Conservation (phyloP, 2,113 vertebrate species). For the Anthoscopus minutus region DNA sequence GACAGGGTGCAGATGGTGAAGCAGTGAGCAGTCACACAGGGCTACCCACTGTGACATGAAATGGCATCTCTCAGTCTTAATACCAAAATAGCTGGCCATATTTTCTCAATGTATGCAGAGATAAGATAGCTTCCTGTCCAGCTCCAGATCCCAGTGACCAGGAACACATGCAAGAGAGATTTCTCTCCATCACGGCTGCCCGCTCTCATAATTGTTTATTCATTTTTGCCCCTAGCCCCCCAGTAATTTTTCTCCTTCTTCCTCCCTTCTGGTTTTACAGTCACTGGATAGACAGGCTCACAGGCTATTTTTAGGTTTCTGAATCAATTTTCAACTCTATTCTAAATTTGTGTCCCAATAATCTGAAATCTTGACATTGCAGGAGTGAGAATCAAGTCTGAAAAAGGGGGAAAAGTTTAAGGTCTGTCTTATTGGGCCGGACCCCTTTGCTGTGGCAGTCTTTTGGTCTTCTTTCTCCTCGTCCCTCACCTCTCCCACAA, state of each 20-base stretch:
- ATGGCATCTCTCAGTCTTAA: neutral
- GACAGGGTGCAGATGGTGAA: neutral
- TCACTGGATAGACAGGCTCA: neutral
- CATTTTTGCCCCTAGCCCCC: neutral
- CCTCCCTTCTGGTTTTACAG: neutral
- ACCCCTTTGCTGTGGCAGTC: neutral
- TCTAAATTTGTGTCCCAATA: conserved; percentile 31
- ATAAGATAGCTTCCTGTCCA: neutral
- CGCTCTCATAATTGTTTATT: neutral
- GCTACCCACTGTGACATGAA: neutral
- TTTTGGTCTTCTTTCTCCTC: neutral
- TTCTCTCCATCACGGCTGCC: neutral
- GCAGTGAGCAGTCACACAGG: fast-evolving
- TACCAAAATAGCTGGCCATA: neutral
- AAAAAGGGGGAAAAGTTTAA: neutral
- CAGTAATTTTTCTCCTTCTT: neutral
- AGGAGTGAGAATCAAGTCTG: neutral
- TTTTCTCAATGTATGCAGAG: neutral
- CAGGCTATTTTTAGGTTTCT: conserved; percentile 1
- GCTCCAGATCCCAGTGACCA: neutral
- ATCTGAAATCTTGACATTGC: neutral
- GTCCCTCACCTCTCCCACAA: neutral
- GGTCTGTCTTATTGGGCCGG: neutral
- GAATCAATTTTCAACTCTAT: conserved; percentile 20
- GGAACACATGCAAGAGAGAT: neutral